phyloP scores from a whole-genome alignment of 2,113 vertebrate genomes.

The Hirundichthys speculiger region DNA sequence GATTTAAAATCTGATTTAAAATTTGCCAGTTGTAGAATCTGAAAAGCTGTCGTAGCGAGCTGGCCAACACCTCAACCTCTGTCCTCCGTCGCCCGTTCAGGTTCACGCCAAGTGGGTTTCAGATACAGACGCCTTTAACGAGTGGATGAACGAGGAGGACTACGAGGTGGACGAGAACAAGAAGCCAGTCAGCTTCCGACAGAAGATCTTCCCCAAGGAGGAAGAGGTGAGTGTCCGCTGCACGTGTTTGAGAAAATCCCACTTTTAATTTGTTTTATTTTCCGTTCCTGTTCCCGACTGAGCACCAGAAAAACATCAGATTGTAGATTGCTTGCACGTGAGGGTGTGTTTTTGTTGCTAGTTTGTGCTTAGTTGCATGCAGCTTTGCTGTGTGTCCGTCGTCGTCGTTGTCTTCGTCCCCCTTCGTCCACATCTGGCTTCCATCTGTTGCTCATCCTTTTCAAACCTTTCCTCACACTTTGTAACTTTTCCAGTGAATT shows the following conservation, averaged over 20 bases:
- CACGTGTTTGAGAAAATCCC: background rate
- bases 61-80: too few species aligned
- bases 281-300: background rate
- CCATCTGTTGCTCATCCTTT: constrained; percentile 67
- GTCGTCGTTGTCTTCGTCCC: constrained; percentile 24
- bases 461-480: constrained; percentile 64
- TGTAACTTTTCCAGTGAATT: constrained; percentile 34
- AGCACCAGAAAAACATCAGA: too few species aligned
- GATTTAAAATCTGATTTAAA: too few species aligned
- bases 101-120: constrained; percentile 95
- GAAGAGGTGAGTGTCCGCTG: constrained; percentile 86
- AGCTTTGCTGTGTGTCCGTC: constrained; percentile 1
- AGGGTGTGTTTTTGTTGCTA: background rate
- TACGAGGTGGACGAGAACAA: constrained; percentile 96
- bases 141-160: constrained; percentile 99
- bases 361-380: constrained; percentile 26
- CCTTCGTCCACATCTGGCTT: constrained; percentile 15
- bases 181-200: constrained; percentile 89
- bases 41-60: too few species aligned
- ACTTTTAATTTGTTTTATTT: background rate
- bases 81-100: constrained; percentile 62
- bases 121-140: constrained; percentile 94
- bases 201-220: constrained; percentile 90
- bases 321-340: too few species aligned
- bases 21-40: too few species aligned